Evolutionary conservation across 2,113 vertebrate genomes (phyloP), one percentile per base, ranked within the genome.

Genomic region (Aphyosemion australe): DNA sequence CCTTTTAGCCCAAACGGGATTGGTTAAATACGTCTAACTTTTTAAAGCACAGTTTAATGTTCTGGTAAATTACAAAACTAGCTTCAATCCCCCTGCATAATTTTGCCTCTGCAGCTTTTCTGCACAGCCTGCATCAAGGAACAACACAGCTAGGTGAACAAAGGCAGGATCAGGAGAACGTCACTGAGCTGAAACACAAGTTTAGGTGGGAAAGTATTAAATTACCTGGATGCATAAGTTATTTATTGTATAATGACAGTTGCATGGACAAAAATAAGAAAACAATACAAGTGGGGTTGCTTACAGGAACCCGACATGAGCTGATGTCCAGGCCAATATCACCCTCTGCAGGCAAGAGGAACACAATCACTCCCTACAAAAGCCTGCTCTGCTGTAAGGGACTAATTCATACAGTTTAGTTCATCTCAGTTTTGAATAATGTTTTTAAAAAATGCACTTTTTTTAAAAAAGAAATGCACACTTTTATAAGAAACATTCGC

Each of bases 301-400:
- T 66, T 56, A 59, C 65, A 32, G 78, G 70, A 70, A 74, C 60
- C 65, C 56, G 68, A 79, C 72, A 71, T 51, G 41, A 78, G 76
- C 63, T 77, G 65, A 90, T 91, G 83, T 89, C 76, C 80, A 89
- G 87, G 89, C 85, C 93, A 92, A 93, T 87, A 93, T 82, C 90
- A 71, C 92, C 93, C 92, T 93, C 93, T 94, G 84, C 90, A 93
- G 93, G 90, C 83, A 80, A 78, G 82, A 60, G 66, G 64, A 79
- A 78, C 61, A 80, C 72, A 84, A 84, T 62, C 74, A 66, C 43
- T 57, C 59, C 39, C 13, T 41, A 76, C 59, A 67, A 83, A 50
- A 37, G 14, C 16, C 20, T 68, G 47, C 48, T 79, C 70, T 49
- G 26, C 26, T 26, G 3, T 26, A 1, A 26, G 66, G 76, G 75